phyloP scores from a whole-genome alignment of 2,797 vertebrate species.

The Corythornis leucogaster region DNA sequence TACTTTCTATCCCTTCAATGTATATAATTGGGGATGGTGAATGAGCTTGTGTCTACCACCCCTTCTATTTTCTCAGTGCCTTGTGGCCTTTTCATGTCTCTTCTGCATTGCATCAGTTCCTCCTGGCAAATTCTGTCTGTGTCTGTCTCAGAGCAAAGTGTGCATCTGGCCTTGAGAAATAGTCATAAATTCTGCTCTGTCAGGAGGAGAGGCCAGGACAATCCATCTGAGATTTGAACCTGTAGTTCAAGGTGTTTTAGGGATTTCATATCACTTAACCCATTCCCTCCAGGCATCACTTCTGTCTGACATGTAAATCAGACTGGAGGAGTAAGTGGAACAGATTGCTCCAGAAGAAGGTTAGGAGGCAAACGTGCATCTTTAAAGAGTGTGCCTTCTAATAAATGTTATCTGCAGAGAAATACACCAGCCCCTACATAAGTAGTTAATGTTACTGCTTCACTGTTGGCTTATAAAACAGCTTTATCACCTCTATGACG shows the following conservation, averaged over 20 bases:
- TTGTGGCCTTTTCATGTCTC: constrained; percentile 43
- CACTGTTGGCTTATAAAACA: constrained; percentile 60
- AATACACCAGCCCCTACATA: constrained; percentile 50
- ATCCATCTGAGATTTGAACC: constrained; percentile 41
- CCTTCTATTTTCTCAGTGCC: constrained; percentile 20
- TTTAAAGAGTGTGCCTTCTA: constrained; percentile 55
- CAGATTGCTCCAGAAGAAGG: not conserved
- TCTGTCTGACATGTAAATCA: constrained; percentile 25
- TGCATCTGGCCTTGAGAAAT: constrained; percentile 54
- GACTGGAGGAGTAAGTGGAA: not conserved
- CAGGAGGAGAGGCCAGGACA: constrained; percentile 8
- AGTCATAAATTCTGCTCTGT: constrained; percentile 41
- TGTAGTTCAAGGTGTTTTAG: constrained; percentile 60
- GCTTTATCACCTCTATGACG: constrained; percentile 25
- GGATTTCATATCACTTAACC: constrained; percentile 52
- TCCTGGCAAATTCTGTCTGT: constrained; percentile 40
- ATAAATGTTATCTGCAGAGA: constrained; percentile 69
- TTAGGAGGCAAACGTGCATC: constrained; percentile 16
- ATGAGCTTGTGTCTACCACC: constrained; percentile 19
- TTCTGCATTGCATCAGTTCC: constrained; percentile 44
- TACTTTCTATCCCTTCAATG: not conserved
- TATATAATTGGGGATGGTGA: not conserved
- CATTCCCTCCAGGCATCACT: constrained; percentile 5
- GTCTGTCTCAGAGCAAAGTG: constrained; percentile 13
- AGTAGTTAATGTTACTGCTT: constrained; percentile 61